Evolutionary conservation across 2,888 invertebrate species (phyloP), one percentile per base, ranked within the genome.

Genomic region (Chaetogeoica ovagalla): DNA sequence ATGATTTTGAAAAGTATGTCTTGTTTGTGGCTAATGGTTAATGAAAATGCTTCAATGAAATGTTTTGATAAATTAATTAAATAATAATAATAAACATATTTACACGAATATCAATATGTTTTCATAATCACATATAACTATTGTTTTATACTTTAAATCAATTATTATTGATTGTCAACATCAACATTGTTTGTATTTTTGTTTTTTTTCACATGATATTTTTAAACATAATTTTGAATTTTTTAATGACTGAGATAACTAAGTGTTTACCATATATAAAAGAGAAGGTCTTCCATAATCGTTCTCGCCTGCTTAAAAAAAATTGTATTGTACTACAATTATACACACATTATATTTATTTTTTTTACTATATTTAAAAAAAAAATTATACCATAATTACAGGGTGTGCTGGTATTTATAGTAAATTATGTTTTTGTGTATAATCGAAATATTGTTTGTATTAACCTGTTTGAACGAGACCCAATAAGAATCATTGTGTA

Each of bases 301-400:
- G 37, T 55, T 39, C 21, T 65, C 17, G 5, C 19, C 55, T 4
- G 11, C 57, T 65, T 75, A 55, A 52, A 19, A 23, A 66, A 48
- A 48, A 48, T 48, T 48, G 11, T 39, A 23, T 57, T 55, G 7
- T 63, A 55, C 21, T 65, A 63, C 21, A 65, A 30, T 7, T 65
- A 57, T 23, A 19, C 43, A n/a, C 59, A 30, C 57, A 57, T 59
- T 15, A 5, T 39, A 59, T 39, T 57, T 57, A 55, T 59, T 59
- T 57, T 11, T 75, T 68, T 75, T 59, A 55, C 39, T 39, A 37
- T 57, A 55, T 48, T 43, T 5, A 43, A 43, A 48, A 13, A 13
- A n/a, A 9, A 74, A 21, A 65, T 65, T 74, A 21, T 65, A 75
- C 66, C 66, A 59, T 76, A 66, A 68, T 68, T 48, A 76, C 75